Evolutionary conservation across 2,797 vertebrate species (phyloP).

Genomic region (Hoplostethus mediterraneus): DNA sequence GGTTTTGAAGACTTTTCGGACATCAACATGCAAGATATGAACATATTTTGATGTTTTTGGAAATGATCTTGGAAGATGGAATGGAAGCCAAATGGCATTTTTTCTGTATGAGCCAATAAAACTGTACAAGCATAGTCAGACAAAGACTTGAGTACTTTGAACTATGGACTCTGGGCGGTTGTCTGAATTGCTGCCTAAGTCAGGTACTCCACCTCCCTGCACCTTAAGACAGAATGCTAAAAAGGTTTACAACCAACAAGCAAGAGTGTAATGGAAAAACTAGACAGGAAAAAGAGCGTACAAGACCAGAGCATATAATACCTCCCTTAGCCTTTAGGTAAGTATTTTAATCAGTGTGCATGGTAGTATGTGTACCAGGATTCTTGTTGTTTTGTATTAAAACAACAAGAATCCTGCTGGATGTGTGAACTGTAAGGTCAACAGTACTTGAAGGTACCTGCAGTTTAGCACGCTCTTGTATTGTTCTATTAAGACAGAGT

Average conservation of each 20-base stretch:
- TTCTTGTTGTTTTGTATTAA: background rate
- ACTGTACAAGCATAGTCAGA: slow-evolving; percentile 2
- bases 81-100: background rate
- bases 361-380: background rate
- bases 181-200: slow-evolving; percentile 32
- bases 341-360: slow-evolving; percentile 3
- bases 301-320: background rate
- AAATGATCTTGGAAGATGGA: too few species aligned
- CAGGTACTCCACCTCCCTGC: slow-evolving; percentile 15
- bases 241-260: background rate
- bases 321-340: slow-evolving; percentile 14
- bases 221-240: slow-evolving; percentile 25
- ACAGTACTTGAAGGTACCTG: background rate
- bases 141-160: slow-evolving; percentile 34
- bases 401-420: too few species aligned
- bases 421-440: background rate
- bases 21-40: background rate
- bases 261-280: background rate
- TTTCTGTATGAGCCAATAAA: slow-evolving; percentile 37
- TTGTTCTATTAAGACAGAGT: background rate
- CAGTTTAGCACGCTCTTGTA: background rate
- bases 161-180: slow-evolving; percentile 56
- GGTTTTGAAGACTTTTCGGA: background rate
- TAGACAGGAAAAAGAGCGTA: background rate
- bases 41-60: slow-evolving; percentile 10